Evolutionary conservation across 2,113 vertebrate genomes (phyloP).

Genomic region (Cygnus buccinator): DNA sequence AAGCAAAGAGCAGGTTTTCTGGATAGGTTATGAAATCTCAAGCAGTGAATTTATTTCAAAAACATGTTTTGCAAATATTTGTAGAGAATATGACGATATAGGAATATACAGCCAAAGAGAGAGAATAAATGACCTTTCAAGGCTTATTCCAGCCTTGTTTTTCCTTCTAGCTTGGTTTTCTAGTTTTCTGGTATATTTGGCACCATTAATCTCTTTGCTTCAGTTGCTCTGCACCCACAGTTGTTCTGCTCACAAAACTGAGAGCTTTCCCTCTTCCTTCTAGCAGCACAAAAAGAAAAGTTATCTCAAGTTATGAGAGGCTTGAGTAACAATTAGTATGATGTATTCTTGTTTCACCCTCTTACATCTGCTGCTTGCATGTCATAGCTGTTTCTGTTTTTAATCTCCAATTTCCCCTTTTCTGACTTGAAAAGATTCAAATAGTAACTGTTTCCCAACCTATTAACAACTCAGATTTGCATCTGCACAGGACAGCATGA

Average conservation of each 20-base stretch:
- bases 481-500: neutral
- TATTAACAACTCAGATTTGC: neutral
- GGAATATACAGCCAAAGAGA: neutral
- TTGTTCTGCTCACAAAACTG: neutral
- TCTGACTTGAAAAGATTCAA: neutral
- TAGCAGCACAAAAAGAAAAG: neutral
- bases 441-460: neutral
- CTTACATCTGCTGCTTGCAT: neutral
- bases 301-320: neutral
- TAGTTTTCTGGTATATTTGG: neutral
- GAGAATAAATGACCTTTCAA: neutral
- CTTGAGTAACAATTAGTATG: neutral
- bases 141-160: neutral
- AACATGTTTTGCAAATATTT: neutral
- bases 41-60: neutral
- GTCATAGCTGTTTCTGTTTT: fast-evolving
- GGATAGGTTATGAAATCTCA: neutral
- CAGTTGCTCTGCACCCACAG: neutral
- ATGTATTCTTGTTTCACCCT: neutral
- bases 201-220: neutral
- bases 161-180: neutral
- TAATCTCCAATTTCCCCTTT: neutral
- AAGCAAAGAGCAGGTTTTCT: neutral
- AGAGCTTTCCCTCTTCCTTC: neutral
- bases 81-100: neutral